These are phyloP conservation scores for Eubasilissa regina DNA, from an alignment of 1,140 invertebrate genomes.

Conservation along the genomic window DNA sequence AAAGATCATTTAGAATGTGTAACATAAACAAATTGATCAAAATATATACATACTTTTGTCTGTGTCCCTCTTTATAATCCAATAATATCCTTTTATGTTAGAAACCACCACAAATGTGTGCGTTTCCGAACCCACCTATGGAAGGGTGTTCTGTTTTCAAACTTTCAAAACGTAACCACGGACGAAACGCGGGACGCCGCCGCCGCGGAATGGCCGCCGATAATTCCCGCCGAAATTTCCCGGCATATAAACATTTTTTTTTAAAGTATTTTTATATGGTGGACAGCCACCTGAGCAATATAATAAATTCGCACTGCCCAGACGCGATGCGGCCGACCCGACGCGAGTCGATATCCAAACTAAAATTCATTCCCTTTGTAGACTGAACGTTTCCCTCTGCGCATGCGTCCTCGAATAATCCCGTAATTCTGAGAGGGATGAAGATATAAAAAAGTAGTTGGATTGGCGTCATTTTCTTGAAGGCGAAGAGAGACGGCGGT, in stretches of 20 bases:
- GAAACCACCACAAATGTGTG: conserved; percentile 9
- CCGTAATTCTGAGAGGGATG: conserved; percentile 18
- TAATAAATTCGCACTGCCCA: neutral
- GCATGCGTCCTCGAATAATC: conserved; percentile 5
- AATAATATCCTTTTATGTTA: conserved; percentile 26
- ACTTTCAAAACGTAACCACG: neutral
- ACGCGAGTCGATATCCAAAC: conserved; percentile 26
- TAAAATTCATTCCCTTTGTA: neutral
- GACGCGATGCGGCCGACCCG: neutral
- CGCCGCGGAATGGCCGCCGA: neutral
- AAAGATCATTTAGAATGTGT: too few species aligned
- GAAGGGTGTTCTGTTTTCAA: neutral
- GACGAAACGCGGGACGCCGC: neutral
- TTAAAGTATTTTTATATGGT: conserved; percentile 26
- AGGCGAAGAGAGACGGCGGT: neutral
- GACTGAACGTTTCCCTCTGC: neutral
- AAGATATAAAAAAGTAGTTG: conserved; percentile 13
- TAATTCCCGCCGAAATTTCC: neutral
- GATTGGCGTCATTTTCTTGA: conserved; percentile 14
- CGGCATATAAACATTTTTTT: conserved; percentile 2
- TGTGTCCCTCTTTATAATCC: conserved; percentile 5
- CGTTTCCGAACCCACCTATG: neutral
- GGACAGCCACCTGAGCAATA: neutral
- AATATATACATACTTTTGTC: neutral
- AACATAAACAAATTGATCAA: neutral